A percentile compares a stretch with the other conserved stretches of the same genome.
Evolutionary conservation across 2,888 invertebrate species (phyloP).

Genomic region (Alentia gelatinosa): DNA sequence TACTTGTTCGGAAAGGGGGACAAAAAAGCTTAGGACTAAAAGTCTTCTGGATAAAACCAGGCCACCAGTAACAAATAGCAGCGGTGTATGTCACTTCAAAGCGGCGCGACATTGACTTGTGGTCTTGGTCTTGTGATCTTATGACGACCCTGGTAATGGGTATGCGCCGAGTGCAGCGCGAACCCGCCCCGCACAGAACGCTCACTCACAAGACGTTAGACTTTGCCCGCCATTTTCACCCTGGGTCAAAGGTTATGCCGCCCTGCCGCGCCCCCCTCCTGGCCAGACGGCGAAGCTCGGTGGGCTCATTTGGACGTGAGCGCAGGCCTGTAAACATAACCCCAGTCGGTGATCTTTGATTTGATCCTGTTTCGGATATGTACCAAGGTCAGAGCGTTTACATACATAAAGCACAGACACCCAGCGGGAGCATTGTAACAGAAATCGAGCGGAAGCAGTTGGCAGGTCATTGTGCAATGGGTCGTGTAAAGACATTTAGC

Average conservation of each 20-base stretch:
- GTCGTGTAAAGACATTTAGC: too few relatives aligned
- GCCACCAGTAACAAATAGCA: slow-evolving; percentile 40
- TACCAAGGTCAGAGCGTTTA: too few relatives aligned
- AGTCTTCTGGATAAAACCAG: slow-evolving; percentile 22
- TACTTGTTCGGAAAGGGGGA: slow-evolving; percentile 2
- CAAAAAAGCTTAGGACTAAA: not conserved
- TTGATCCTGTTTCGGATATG: too few relatives aligned
- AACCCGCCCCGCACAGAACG: not conserved
- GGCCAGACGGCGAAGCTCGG: not conserved
- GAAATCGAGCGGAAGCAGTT: too few relatives aligned
- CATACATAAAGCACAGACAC: too few relatives aligned
- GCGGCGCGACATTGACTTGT: slow-evolving; percentile 7
- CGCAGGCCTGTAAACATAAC: too few relatives aligned
- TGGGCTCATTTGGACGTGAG: too few relatives aligned
- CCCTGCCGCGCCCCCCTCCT: not conserved
- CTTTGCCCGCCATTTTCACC: slow-evolving; percentile 25
- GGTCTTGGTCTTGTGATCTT: not conserved
- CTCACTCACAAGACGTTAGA: slow-evolving; percentile 34
- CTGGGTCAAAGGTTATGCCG: not conserved
- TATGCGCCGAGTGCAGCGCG: not conserved
- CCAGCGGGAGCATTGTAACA: too few relatives aligned
- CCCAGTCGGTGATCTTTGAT: too few relatives aligned
- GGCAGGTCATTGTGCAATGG: too few relatives aligned
- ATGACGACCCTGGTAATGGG: slow-evolving; percentile 7
- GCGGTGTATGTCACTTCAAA: slow-evolving; percentile 8